These are phyloP conservation scores for Clarias platycephalus DNA, from an alignment of 2,797 vertebrate genomes.

Conservation along the genomic window DNA sequence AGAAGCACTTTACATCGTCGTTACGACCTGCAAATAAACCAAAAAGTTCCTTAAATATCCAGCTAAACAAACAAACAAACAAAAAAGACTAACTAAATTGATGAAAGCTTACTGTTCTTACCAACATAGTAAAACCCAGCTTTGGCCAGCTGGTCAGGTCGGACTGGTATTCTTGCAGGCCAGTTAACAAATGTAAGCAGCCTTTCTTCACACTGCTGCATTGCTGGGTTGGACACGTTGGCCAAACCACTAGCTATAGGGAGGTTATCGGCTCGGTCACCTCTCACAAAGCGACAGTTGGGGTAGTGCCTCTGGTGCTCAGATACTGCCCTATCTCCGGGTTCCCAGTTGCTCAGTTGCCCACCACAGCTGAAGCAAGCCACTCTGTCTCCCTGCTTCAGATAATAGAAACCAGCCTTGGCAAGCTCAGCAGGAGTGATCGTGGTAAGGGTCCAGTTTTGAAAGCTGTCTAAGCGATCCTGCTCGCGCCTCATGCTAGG, in stretches of 20 bases:
- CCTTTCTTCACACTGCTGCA: conserved; percentile 88
- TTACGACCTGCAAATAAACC: conserved; percentile 80
- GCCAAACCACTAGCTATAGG: conserved; percentile 70
- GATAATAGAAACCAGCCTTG: conserved; percentile 92
- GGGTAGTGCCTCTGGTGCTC: conserved; percentile 96
- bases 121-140: conserved; percentile 98
- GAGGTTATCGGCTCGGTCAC: conserved; percentile 76
- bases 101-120: conserved; percentile 64
- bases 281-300: conserved; percentile 86
- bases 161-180: conserved; percentile 88
- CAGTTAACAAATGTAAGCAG: conserved; percentile 90
- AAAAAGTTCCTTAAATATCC: conserved; percentile 11
- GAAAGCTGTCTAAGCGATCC: conserved; percentile 86
- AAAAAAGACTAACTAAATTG: not conserved
- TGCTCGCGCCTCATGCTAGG: conserved; percentile 88
- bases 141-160: conserved; percentile 89
- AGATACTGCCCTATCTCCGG: conserved; percentile 88
- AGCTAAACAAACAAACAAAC: not conserved
- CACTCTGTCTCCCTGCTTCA: conserved; percentile 87
- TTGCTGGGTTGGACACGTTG: conserved; percentile 88
- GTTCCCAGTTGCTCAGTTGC: conserved; percentile 93
- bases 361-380: conserved; percentile 94
- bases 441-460: conserved; percentile 82
- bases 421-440: conserved; percentile 86
- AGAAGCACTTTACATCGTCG: conserved; percentile 97